A percentile compares a stretch with the other conserved stretches of the same genome.
Conservation (phyloP, 92 coral and sea anemone genomes). For the Porites divaricata region DNA sequence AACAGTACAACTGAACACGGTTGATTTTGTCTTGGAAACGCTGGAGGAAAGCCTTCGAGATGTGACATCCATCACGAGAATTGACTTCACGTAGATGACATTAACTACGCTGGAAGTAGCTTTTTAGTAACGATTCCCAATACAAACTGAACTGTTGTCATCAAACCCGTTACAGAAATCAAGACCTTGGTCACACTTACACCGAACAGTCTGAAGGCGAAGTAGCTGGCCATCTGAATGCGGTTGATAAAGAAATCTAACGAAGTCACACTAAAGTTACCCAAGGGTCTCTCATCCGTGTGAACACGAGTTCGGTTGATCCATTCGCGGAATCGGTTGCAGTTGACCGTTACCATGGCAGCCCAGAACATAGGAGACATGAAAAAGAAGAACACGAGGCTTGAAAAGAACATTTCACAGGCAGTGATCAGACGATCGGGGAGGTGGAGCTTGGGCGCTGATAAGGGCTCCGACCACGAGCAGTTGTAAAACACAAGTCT, state of each 20-base stretch:
- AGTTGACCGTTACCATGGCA: constrained; percentile 55
- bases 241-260: constrained; percentile 57
- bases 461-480: constrained; percentile 21
- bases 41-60: no score
- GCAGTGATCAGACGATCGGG: constrained; percentile 23
- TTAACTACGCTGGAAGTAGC: constrained; percentile 13
- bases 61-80: no score
- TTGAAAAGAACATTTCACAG: constrained; percentile 52
- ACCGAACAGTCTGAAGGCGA: constrained; percentile 55
- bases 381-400: constrained; percentile 54
- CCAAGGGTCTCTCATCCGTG: constrained; percentile 43
- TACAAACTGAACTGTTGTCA: constrained; percentile 55
- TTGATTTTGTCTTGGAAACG: no score
- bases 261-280: constrained; percentile 27
- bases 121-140: constrained; percentile 37
- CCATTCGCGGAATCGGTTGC: constrained; percentile 58
- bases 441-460: constrained; percentile 23
- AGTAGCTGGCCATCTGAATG: constrained; percentile 50
- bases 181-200: constrained; percentile 34
- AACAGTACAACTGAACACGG: no score
- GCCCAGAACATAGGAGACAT: constrained; percentile 55
- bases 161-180: constrained; percentile 48
- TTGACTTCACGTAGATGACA: no score
- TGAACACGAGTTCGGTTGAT: constrained; percentile 35
- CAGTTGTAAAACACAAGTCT: constrained; percentile 53